Conservation (phyloP, 2,797 vertebrate genomes). For the Steatocranus sp. region DNA sequence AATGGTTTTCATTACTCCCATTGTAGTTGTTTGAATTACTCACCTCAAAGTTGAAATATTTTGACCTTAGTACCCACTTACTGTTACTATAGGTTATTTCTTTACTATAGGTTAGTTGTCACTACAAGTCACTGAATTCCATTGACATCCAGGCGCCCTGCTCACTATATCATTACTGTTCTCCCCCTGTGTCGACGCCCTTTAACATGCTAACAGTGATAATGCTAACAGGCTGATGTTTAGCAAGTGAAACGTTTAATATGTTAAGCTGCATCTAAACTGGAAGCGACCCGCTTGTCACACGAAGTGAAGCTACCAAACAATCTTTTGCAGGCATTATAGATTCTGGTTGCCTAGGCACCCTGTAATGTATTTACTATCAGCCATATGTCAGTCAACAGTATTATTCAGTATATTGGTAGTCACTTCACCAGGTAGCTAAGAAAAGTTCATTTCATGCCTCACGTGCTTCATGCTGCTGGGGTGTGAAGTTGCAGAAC, state of each 20-base stretch:
- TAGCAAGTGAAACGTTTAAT: not conserved
- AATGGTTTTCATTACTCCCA: not conserved
- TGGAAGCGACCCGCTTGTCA: rapidly evolving
- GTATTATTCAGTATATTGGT: not conserved
- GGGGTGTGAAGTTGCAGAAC: not conserved
- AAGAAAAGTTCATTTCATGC: not conserved
- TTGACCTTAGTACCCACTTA: not conserved
- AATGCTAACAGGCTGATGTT: not conserved
- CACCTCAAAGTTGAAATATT: not conserved
- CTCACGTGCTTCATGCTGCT: not conserved
- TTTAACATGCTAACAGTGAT: not conserved
- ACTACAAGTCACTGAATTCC: not conserved
- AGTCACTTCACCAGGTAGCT: not conserved
- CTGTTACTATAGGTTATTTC: not conserved
- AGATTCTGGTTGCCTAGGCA: not conserved
- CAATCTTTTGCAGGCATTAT: not conserved
- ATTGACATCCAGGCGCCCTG: not conserved
- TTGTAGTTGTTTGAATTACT: not conserved
- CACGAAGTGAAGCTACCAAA: not conserved
- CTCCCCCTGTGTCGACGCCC: rapidly evolving
- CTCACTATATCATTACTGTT: not conserved
- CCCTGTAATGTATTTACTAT: not conserved
- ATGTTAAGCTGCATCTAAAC: not conserved
- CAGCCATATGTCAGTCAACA: not conserved
- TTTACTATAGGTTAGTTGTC: not conserved